Evolutionary conservation across 2,113 vertebrate genomes (phyloP).

Genomic region (Elaphurus davidianus): DNA sequence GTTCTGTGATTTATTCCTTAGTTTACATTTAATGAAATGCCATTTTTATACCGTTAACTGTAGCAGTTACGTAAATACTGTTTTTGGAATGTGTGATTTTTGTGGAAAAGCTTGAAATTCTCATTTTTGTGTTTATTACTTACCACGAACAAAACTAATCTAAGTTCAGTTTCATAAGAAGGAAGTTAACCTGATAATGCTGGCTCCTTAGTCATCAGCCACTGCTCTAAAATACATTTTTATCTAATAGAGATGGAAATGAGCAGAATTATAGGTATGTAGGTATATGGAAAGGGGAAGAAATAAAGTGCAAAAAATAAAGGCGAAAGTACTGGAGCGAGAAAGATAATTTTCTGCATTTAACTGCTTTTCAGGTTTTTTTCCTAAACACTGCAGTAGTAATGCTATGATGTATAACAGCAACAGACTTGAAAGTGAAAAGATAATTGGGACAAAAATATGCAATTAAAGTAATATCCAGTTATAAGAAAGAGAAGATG

Average conservation of each 20-base stretch:
- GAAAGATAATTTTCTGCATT: slow-evolving; percentile 15
- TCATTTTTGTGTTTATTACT: slow-evolving; percentile 4
- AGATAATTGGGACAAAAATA: background rate
- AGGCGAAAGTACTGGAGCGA: background rate
- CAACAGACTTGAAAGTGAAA: background rate
- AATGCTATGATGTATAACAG: background rate
- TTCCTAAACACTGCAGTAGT: background rate
- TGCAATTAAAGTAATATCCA: background rate
- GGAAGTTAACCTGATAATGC: slow-evolving; percentile 20
- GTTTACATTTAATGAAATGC: background rate
- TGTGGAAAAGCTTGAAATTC: slow-evolving; percentile 3
- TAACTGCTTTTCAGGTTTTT: slow-evolving; percentile 13
- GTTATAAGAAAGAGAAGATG: background rate
- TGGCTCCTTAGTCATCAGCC: background rate
- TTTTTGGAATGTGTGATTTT: background rate
- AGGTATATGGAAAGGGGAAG: background rate
- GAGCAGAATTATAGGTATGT: background rate
- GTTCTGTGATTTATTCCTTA: background rate
- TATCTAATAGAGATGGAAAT: background rate
- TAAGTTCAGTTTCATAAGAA: slow-evolving; percentile 26
- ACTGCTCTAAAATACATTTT: background rate
- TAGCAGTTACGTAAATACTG: background rate
- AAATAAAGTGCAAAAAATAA: background rate
- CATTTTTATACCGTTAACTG: background rate
- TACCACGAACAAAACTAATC: background rate